Conservation (phyloP, 2,888 invertebrate genomes). For the Junonia oenone region DNA sequence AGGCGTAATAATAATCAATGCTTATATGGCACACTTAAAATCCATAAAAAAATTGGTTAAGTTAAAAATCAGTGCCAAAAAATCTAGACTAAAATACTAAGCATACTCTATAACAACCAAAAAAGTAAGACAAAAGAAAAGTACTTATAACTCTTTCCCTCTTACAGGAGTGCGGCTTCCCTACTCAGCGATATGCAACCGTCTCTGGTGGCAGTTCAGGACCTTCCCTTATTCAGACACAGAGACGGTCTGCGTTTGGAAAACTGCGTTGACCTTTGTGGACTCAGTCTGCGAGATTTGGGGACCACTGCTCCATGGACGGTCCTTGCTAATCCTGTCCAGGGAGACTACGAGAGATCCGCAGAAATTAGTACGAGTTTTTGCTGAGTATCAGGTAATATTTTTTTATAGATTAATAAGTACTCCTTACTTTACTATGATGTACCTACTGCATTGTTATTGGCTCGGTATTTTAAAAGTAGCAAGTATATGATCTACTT, state of each 20-base stretch:
- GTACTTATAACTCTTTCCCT: background rate
- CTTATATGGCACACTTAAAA: too few species aligned
- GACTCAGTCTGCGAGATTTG: conserved; percentile 94
- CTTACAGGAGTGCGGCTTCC: conserved; percentile 86
- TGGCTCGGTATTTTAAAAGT: too few species aligned
- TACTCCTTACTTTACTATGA: too few species aligned
- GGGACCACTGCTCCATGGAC: conserved; percentile 88
- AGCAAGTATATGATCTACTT: too few species aligned
- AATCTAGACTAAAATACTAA: too few species aligned
- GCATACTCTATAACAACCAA: too few species aligned
- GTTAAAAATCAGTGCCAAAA: too few species aligned
- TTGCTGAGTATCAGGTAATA: conserved; percentile 85
- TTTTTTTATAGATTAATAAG: too few species aligned
- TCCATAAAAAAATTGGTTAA: too few species aligned
- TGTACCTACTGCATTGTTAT: too few species aligned
- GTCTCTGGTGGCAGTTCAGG: conserved; percentile 93
- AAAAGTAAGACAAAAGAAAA: too few species aligned
- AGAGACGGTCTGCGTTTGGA: conserved; percentile 89
- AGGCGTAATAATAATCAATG: too few species aligned
- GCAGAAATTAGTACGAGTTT: conserved; percentile 83
- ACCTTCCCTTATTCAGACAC: conserved; percentile 85
- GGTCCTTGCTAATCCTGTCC: conserved; percentile 85
- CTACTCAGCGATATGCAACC: conserved; percentile 88
- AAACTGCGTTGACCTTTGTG: conserved; percentile 94
- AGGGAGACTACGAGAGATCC: conserved; percentile 88